Conservation (phyloP, 2,888 invertebrate genomes). For the Magallana nippona region DNA sequence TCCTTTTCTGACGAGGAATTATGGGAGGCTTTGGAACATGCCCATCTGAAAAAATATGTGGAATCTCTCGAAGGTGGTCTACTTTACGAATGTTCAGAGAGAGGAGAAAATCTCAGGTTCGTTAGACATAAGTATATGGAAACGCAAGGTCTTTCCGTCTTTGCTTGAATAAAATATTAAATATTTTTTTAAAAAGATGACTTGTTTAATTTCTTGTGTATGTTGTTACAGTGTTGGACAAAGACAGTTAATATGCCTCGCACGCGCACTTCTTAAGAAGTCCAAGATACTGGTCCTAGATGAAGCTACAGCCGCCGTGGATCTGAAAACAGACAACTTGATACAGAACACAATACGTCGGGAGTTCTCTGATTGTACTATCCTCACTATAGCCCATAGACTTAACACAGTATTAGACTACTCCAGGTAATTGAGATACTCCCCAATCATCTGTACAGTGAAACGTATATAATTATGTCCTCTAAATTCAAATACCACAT, state of each 20-base stretch:
- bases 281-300: conserved; percentile 32
- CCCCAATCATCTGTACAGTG: background rate
- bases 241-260: conserved; percentile 86
- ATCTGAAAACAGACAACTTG: conserved; percentile 82
- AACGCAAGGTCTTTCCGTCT: no score
- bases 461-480: no score
- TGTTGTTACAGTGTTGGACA: conserved; percentile 80
- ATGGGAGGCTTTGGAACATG: conserved; percentile 92
- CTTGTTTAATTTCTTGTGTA: no score
- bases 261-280: conserved; percentile 22
- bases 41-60: conserved; percentile 92
- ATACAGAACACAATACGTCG: conserved; percentile 82
- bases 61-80: conserved; percentile 88
- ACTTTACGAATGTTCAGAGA: conserved; percentile 91
- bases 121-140: background rate
- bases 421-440: conserved; percentile 80
- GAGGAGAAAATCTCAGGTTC: conserved; percentile 89
- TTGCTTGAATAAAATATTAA: no score
- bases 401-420: conserved; percentile 82
- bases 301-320: conserved; percentile 87
- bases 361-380: conserved; percentile 82
- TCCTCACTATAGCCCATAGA: conserved; percentile 83
- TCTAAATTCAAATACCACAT: no score
- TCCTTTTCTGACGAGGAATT: conserved; percentile 89
- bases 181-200: no score